Evolutionary conservation across 2,797 vertebrate species (phyloP).

Genomic region (Pangasius macronema): DNA sequence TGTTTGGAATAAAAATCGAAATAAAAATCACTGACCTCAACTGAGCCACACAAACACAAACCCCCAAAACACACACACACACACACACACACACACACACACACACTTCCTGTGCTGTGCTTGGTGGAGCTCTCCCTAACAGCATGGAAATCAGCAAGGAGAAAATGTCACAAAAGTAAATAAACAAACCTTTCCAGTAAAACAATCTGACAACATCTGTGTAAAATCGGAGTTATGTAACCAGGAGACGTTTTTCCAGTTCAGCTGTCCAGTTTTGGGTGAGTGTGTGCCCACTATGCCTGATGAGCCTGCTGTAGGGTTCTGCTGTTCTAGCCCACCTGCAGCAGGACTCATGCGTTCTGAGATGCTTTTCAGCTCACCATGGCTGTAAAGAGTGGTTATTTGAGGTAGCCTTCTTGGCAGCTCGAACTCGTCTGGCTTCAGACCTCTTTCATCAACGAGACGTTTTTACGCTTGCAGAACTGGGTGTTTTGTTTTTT

Average conservation of each 20-base stretch:
- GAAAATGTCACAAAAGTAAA: not conserved
- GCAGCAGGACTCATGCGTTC: not conserved
- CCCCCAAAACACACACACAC: no score
- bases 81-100: no score
- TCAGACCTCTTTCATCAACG: no score
- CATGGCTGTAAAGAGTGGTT: not conserved
- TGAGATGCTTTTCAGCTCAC: not conserved
- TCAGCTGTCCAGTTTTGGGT: not conserved
- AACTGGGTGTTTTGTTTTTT: not conserved
- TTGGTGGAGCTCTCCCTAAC: not conserved
- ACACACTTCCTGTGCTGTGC: not conserved
- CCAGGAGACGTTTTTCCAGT: not conserved
- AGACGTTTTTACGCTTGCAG: not conserved
- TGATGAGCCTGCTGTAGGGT: not conserved
- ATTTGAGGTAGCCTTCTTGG: not conserved
- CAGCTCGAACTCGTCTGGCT: not conserved
- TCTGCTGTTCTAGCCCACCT: not conserved
- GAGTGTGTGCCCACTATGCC: not conserved
- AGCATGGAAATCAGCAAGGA: not conserved
- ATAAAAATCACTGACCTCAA: not conserved
- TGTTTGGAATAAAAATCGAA: no score
- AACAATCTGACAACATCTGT: not conserved
- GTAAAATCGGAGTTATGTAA: slow-evolving; percentile 15
- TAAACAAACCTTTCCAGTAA: not conserved
- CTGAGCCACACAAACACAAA: no score